Percentiles rank a stretch among this genome's conserved stretches.
Evolutionary conservation across 37 sponge, comb jelly and placozoan genomes (phyloP).

Genomic region (Beroe forskalii): DNA sequence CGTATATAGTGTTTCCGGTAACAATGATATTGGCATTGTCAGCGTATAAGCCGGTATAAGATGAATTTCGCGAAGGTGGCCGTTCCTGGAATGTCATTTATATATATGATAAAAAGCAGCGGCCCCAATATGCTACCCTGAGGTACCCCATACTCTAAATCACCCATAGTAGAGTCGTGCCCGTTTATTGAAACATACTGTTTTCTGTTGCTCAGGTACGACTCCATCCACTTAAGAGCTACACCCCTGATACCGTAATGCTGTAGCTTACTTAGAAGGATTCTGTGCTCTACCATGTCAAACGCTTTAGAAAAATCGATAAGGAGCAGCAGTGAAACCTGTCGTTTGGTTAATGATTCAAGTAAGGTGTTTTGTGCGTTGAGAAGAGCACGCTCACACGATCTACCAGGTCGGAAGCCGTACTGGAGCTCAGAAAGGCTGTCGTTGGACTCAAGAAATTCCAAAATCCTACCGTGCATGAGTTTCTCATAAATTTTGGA

Average conservation of each 20-base stretch:
- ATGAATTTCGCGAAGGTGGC: not conserved
- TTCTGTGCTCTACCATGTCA: slow-evolving; percentile 7
- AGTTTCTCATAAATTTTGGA: no score
- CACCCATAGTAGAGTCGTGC: not conserved
- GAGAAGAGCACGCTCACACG: slow-evolving; percentile 6
- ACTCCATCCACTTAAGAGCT: not conserved
- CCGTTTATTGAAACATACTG: not conserved
- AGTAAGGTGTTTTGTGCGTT: not conserved
- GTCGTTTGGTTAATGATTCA: not conserved
- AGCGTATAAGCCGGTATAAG: not conserved
- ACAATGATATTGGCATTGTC: slow-evolving; percentile 14
- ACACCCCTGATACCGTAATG: slow-evolving; percentile 2
- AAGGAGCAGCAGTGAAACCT: not conserved
- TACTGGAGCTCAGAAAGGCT: not conserved
- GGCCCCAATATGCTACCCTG: slow-evolving; percentile 13
- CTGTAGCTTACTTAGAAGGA: slow-evolving; percentile 5
- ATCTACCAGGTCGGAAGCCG: not conserved
- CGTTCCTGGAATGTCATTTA: not conserved
- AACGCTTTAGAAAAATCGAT: slow-evolving; percentile 12
- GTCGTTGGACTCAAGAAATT: no score
- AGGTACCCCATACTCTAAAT: not conserved
- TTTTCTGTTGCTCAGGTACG: not conserved
- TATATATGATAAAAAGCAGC: not conserved
- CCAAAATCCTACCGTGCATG: no score
- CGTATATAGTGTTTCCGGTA: not conserved